Conservation (phyloP, 23 tunicate species). For the Diplosoma virens region DNA sequence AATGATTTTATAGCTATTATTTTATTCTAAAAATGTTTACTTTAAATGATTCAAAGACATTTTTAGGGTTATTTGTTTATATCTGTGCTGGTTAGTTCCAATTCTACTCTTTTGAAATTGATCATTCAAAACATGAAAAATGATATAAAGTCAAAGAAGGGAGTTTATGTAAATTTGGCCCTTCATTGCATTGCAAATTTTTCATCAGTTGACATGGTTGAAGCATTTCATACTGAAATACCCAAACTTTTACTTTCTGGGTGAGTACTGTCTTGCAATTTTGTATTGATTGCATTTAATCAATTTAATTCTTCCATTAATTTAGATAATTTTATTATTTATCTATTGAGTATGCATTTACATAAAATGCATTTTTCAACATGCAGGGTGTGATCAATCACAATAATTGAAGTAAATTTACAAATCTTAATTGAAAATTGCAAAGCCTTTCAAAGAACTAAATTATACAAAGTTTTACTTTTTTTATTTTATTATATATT, state of each 20-base stretch:
- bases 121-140: conserved; percentile 52
- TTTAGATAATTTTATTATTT: no score
- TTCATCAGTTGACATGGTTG: conserved; percentile 45
- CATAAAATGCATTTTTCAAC: no score
- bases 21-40: not conserved
- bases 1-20: no score
- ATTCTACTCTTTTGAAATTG: conserved; percentile 14
- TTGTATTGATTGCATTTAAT: no score
- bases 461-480: no score
- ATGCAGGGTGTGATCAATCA: no score
- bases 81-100: conserved; percentile 32
- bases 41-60: not conserved
- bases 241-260: conserved; percentile 20
- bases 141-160: conserved; percentile 27
- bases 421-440: no score
- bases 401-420: no score
- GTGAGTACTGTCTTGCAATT: conserved; percentile 17
- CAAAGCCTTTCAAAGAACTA: no score
- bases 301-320: no score
- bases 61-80: conserved; percentile 49
- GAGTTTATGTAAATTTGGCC: conserved; percentile 41
- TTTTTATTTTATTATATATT: no score
- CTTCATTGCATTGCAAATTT: conserved; percentile 60
- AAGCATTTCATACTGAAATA: conserved; percentile 27
- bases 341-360: no score